Percentiles rank a stretch among this genome's conserved stretches.
Evolutionary conservation across 2,797 vertebrate genomes (phyloP).

Genomic region (Enteromius viviparus): DNA sequence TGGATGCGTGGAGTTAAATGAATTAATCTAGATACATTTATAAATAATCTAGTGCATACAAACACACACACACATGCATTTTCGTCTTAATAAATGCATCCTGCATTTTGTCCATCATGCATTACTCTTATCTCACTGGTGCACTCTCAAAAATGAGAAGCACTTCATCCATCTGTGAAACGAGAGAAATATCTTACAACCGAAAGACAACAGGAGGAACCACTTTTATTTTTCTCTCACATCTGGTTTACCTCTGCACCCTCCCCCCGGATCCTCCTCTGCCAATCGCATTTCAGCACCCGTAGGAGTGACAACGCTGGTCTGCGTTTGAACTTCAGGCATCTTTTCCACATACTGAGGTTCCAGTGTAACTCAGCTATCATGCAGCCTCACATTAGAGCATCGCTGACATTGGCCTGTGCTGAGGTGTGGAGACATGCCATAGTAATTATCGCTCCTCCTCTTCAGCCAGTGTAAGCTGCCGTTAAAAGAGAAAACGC

Average conservation of each 20-base stretch:
- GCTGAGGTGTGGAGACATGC: conserved; percentile 67
- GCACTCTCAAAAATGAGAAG: background rate
- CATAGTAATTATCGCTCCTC: conserved; percentile 76
- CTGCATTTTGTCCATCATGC: conserved; percentile 36
- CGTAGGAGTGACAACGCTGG: conserved; percentile 72
- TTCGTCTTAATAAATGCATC: background rate
- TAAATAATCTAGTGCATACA: conserved; percentile 16
- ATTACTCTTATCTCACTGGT: background rate
- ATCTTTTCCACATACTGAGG: conserved; percentile 73
- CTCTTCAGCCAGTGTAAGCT: conserved; percentile 70
- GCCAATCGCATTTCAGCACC: conserved; percentile 75
- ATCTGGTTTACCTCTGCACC: conserved; percentile 78
- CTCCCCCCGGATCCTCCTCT: conserved; percentile 61
- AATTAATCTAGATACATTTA: background rate
- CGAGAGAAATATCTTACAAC: background rate
- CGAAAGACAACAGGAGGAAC: background rate
- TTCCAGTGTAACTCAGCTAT: conserved; percentile 73
- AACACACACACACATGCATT: background rate
- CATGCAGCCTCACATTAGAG: conserved; percentile 68
- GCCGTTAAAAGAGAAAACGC: conserved; percentile 59
- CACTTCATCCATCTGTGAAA: conserved; percentile 31
- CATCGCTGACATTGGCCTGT: conserved; percentile 61
- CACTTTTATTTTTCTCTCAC: conserved; percentile 56
- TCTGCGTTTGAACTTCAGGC: conserved; percentile 75
- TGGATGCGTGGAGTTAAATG: conserved; percentile 11